phyloP scores from a whole-genome alignment of 2,888 invertebrate genomes.

The Ophion costatus region DNA sequence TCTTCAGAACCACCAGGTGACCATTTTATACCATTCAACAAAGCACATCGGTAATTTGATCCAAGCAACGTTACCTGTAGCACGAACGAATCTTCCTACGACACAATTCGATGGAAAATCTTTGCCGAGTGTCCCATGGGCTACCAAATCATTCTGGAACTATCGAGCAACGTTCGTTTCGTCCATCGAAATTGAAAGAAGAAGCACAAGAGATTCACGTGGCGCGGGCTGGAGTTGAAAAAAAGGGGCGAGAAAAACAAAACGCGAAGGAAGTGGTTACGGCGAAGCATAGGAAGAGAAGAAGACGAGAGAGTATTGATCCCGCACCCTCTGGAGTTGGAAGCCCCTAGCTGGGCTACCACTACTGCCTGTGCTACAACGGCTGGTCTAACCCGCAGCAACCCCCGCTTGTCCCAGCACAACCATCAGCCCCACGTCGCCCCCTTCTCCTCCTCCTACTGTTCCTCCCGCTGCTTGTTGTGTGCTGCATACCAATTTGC shows the following conservation, averaged over 20 bases:
- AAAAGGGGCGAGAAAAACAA: constrained; percentile 43
- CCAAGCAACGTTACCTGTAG: no score
- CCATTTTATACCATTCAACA: no score
- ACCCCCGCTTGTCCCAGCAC: constrained; percentile 69
- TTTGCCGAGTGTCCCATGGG: no score
- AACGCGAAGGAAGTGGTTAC: constrained; percentile 60
- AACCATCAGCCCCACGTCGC: constrained; percentile 80
- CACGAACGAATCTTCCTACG: no score
- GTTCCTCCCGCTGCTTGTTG: constrained; percentile 84
- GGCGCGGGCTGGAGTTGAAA: background rate
- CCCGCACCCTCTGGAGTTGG: constrained; percentile 79
- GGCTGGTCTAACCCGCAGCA: constrained; percentile 79
- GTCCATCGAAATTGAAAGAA: constrained; percentile 23
- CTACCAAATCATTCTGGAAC: background rate
- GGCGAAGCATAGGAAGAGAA: constrained; percentile 69
- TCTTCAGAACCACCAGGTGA: no score
- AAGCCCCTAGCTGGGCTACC: constrained; percentile 72
- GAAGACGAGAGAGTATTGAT: constrained; percentile 83
- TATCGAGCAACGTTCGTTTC: constrained; percentile 10
- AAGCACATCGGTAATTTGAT: no score
- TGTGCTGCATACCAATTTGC: constrained; percentile 87
- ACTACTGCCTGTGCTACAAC: constrained; percentile 53
- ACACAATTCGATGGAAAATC: no score
- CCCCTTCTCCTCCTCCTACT: constrained; percentile 82
- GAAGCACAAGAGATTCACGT: constrained; percentile 37